Evolutionary conservation across 2,888 invertebrate genomes (phyloP).

Genomic region (Trichacis sp.): DNA sequence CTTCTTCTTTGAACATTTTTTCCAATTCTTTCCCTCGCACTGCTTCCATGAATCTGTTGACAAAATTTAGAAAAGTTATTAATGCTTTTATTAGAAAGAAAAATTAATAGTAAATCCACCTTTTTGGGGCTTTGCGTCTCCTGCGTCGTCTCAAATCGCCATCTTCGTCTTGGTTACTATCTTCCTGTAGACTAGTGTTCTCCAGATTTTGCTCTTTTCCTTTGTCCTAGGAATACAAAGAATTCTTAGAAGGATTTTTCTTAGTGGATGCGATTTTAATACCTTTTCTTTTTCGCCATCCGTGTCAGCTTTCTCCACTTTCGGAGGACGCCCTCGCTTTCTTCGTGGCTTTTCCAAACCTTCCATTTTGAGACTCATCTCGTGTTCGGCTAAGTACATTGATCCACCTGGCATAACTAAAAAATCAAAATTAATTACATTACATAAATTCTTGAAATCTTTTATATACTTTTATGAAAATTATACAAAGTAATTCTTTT

Average conservation of each 20-base stretch:
- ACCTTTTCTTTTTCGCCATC: slow-evolving; percentile 30
- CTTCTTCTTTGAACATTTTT: slow-evolving; percentile 79
- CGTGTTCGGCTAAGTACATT: slow-evolving; percentile 76
- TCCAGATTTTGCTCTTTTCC: slow-evolving; percentile 47
- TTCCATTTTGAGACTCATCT: slow-evolving; percentile 75
- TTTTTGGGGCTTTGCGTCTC: slow-evolving; percentile 76
- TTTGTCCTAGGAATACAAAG: slow-evolving; percentile 23
- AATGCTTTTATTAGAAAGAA: background rate
- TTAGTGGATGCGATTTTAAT: background rate
- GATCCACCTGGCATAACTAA: slow-evolving; percentile 75
- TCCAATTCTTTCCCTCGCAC: slow-evolving; percentile 81
- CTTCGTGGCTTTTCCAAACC: slow-evolving; percentile 77
- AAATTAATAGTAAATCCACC: too few species aligned
- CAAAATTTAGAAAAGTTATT: slow-evolving; percentile 15
- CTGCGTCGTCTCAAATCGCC: slow-evolving; percentile 72
- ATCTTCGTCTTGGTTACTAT: slow-evolving; percentile 63
- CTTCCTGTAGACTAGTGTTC: slow-evolving; percentile 54
- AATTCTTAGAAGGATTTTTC: slow-evolving; percentile 8
- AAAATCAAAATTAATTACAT: slow-evolving; percentile 45
- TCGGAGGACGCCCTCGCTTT: slow-evolving; percentile 80
- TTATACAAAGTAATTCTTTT: too few species aligned
- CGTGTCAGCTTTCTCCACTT: slow-evolving; percentile 64
- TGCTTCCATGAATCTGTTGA: slow-evolving; percentile 65
- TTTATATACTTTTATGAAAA: too few species aligned
- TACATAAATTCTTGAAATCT: too few species aligned